phyloP scores from a whole-genome alignment of 2,888 invertebrate genomes.

The Rapana venosa region DNA sequence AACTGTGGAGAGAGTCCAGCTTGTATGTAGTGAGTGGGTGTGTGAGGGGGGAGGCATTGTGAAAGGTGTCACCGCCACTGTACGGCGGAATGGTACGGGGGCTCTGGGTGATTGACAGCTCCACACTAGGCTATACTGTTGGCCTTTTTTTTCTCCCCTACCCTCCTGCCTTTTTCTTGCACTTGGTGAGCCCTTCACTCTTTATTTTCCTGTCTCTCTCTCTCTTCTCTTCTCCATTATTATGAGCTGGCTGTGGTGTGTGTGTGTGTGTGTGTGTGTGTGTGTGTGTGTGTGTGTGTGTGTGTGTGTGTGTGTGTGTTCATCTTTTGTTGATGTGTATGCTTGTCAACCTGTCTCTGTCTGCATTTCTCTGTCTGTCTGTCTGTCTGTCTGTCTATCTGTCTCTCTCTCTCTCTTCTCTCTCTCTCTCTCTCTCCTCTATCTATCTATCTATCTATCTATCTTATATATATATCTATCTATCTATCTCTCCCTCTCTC shows the following conservation, averaged over 20 bases:
- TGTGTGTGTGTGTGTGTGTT: background rate
- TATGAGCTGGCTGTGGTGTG: no score
- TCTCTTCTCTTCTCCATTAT: background rate
- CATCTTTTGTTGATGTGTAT: background rate
- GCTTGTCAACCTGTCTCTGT: background rate
- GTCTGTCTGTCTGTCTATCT: background rate
- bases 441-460: background rate
- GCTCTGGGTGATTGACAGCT: no score
- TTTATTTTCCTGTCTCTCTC: background rate
- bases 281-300: no score
- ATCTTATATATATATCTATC: background rate
- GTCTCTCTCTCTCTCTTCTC: background rate
- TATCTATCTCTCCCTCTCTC: background rate
- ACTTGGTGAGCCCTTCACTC: background rate
- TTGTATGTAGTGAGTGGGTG: no score
- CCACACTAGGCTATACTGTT: no score
- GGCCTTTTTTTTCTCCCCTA: background rate
- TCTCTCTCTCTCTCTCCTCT: background rate
- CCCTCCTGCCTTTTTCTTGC: background rate
- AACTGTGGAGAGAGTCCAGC: no score
- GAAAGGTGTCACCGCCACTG: no score
- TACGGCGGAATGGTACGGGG: no score
- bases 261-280: no score
- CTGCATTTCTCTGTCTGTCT: background rate
- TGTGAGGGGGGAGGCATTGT: no score